phyloP scores from a whole-genome alignment of 2,113 vertebrate species.

The Pedetes capensis region DNA sequence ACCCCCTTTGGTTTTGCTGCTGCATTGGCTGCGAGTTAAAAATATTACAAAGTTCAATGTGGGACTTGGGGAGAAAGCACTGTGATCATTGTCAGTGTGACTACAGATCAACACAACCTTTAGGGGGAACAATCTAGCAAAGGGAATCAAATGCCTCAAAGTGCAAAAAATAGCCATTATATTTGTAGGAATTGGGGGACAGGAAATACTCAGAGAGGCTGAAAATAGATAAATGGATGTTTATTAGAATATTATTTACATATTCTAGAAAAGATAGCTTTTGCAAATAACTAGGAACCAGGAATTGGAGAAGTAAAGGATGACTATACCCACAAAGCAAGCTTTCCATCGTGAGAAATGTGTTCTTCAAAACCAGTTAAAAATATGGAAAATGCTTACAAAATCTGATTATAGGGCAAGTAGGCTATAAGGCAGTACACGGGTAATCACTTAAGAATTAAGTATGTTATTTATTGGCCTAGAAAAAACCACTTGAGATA shows the following conservation, averaged over 20 bases:
- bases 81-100: not conserved
- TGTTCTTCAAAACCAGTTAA: too few relatives aligned
- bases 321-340: too few relatives aligned
- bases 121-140: not conserved
- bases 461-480: not conserved
- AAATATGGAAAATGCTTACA: too few relatives aligned
- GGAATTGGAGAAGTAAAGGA: too few relatives aligned
- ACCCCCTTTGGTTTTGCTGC: not conserved
- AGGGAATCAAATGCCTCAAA: not conserved
- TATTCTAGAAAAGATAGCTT: not conserved
- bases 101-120: fast-evolving
- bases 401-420: not conserved
- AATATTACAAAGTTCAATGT: fast-evolving
- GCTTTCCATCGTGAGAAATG: too few relatives aligned
- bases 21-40: not conserved
- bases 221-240: not conserved
- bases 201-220: not conserved
- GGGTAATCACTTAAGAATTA: not conserved
- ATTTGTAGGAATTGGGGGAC: not conserved
- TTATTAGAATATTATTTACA: too few relatives aligned
- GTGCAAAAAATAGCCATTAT: fast-evolving
- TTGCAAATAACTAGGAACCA: too few relatives aligned
- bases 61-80: not conserved
- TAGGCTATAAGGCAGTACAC: not conserved
- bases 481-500: not conserved